Evolutionary conservation across 2,113 vertebrate genomes (phyloP).

Genomic region (Peromyscus californicus): DNA sequence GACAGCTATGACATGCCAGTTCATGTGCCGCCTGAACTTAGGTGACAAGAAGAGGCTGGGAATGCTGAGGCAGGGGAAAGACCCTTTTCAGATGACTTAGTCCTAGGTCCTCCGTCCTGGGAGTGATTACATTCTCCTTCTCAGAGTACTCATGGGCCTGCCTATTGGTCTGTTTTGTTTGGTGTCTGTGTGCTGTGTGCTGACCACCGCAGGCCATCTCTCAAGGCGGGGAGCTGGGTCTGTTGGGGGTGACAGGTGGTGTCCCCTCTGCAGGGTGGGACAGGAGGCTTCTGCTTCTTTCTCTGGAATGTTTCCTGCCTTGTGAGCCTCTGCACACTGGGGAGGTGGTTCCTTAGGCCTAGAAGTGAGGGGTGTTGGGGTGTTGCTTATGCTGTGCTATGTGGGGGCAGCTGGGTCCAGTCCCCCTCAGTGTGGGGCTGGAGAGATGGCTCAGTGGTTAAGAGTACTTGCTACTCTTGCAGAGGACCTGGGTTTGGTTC

Average conservation of each 20-base stretch:
- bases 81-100: background rate
- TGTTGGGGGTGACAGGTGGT: too few relatives aligned
- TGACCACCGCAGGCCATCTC: background rate
- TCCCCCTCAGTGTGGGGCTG: background rate
- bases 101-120: background rate
- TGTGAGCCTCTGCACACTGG: background rate
- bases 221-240: background rate
- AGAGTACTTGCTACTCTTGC: background rate
- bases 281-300: background rate
- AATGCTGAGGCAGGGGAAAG: too few relatives aligned
- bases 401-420: too few relatives aligned
- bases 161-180: background rate
- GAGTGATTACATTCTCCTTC: background rate
- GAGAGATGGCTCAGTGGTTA: background rate
- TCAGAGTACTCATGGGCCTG: background rate
- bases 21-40: background rate
- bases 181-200: background rate
- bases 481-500: background rate
- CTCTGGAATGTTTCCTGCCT: accelerated
- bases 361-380: background rate
- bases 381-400: accelerated
- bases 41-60: background rate
- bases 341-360: too few relatives aligned
- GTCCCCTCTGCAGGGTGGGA: background rate
- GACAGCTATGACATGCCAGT: too few relatives aligned